Evolutionary conservation across 2,113 vertebrate genomes (phyloP).

Genomic region (Echinops telfairi): DNA sequence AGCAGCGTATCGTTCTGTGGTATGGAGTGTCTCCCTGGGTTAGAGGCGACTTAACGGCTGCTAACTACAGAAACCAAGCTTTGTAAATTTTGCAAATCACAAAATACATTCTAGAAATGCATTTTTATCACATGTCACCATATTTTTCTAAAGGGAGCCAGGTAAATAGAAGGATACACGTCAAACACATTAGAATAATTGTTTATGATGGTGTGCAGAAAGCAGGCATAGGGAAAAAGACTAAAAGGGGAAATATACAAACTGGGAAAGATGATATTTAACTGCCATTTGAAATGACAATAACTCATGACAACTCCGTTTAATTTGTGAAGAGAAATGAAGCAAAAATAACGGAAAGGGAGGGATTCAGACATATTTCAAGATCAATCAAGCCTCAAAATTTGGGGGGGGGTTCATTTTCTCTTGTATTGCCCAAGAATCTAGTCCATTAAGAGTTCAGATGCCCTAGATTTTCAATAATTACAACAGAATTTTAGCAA

Average conservation of each 20-base stretch:
- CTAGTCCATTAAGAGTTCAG: not conserved
- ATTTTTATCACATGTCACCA: not conserved
- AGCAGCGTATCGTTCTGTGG: too few species aligned
- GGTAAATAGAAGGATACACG: not conserved
- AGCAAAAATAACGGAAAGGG: conserved; percentile 28
- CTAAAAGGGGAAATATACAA: not conserved
- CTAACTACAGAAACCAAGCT: not conserved
- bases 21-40: too few species aligned
- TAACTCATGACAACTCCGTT: not conserved
- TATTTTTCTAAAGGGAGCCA: conserved; percentile 14
- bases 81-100: conserved; percentile 15
- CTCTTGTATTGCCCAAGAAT: not conserved
- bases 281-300: conserved; percentile 46
- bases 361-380: not conserved
- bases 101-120: not conserved
- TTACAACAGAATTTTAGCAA: conserved; percentile 1
- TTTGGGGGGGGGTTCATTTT: not conserved
- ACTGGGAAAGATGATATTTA: not conserved
- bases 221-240: not conserved
- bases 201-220: not conserved
- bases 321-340: not conserved
- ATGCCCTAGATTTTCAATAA: not conserved
- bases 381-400: not conserved
- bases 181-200: not conserved
- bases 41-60: too few species aligned